A percentile compares a stretch with the other conserved stretches of the same genome.
Evolutionary conservation across 2,113 vertebrate species (phyloP).

Genomic region (Heterotilapia buettikoferi): DNA sequence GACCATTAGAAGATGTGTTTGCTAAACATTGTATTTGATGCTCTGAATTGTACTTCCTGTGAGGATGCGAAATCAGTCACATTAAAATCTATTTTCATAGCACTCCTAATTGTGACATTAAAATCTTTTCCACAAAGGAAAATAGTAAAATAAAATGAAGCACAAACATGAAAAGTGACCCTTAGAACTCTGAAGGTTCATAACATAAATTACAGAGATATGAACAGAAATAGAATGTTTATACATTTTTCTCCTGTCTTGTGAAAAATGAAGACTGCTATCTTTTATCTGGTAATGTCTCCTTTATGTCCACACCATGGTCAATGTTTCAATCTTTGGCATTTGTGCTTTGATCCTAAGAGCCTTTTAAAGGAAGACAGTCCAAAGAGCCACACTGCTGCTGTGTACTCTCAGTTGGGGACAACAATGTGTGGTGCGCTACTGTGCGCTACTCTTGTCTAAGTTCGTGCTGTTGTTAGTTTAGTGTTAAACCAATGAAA

Average conservation of each 20-base stretch:
- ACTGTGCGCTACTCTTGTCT: neutral
- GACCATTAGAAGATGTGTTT: neutral
- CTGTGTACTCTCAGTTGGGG: neutral
- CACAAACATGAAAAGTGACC: fast-evolving
- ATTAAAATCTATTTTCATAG: neutral
- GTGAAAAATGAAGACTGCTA: neutral
- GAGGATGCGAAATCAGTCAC: neutral
- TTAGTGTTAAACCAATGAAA: neutral
- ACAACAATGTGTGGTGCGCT: neutral
- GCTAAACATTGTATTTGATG: neutral
- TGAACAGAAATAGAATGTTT: neutral
- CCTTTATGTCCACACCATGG: fast-evolving
- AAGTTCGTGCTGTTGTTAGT: neutral
- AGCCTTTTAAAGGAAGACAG: neutral
- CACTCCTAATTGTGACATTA: fast-evolving
- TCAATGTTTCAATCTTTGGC: neutral
- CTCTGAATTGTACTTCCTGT: neutral
- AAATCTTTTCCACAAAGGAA: neutral
- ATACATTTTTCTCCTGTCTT: neutral
- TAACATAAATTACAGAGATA: neutral
- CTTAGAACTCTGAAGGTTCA: neutral
- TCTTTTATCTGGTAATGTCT: neutral
- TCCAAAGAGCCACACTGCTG: neutral
- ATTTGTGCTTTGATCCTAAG: neutral
- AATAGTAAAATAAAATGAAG: neutral